Evolutionary conservation across 1,140 invertebrate genomes (phyloP), one percentile per base, ranked within the genome.

Genomic region (Calephelis virginiensis): DNA sequence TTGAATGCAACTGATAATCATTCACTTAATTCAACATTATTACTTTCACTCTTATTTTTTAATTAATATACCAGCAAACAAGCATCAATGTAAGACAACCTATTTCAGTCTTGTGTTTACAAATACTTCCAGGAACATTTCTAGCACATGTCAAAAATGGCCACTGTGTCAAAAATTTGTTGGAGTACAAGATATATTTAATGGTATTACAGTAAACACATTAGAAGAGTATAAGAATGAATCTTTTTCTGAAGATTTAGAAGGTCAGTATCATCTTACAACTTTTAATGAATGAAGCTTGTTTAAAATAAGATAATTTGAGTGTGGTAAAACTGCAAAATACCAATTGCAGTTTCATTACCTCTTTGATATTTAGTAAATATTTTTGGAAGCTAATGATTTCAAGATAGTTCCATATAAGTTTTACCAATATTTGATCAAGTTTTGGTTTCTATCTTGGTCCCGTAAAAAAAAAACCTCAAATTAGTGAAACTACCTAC

Each of bases 191-290:
- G 94, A 95, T 78, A 90, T 91, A 60, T 94, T 93, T 68, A 93
- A 94, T 71, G 94, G 94, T 2, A 77, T 95, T 10, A 93, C 93
- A 43, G 85, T 95, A 3, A 89, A 93, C 71, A 93, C 94, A 6
- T 74, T 74, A 5, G 78, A 87, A 59, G 92, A 84, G 12, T 94
- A 92, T 72, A 75, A 89, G 63, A 59, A 75, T 53, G 66, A 81
- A 13, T 72, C 76, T 11, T 94, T 94, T 78, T 11, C 75, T 0
- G 59, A 82, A 53, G 91, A 90, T 69, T 85, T 95, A 17, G 72
- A 92, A 91, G 92, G 94, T 94, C 68, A 67, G 64, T 14, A 12
- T 9, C 50, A 43, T 53, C 50, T 13, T 17, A n/a, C 50, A 6
- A 53, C 45, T 64, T 43, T 43, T 43, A 43, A 8, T 7, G 5